Evolutionary conservation across 2,797 vertebrate genomes (phyloP), one percentile per base, ranked within the genome.

Genomic region (Perodicticus potto): DNA sequence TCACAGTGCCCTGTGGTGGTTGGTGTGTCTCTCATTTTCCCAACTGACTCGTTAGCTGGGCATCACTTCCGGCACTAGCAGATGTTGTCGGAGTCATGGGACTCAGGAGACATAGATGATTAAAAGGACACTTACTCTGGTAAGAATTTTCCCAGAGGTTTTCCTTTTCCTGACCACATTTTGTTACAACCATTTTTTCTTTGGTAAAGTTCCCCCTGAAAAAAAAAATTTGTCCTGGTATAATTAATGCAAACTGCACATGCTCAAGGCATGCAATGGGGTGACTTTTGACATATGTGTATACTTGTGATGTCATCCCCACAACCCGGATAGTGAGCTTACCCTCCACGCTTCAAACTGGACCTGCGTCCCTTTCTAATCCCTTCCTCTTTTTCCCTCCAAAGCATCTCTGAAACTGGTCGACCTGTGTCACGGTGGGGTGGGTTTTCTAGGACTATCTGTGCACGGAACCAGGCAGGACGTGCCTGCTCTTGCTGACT

Each of bases 1-100:
- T 67, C 87, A 22, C 1, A 1, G 78, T 0, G 1, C n/a, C 27
- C 19, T 55, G 45, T 85, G 82, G 20, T 0, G 1, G 43, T 19
- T 19, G 8, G 5, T 34, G 23, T 67, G 81, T 84, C 43, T 65
- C 19, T 77, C 20, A 34, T 53, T 23, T 37, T 37, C 59, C 73
- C 73, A 29, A 13, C 45, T 74, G 61, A 77, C 27, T 34, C 32
- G 14, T 37, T 37, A 77, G 57, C 17, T 22, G 37, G 53, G 73
- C 25, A 5, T 37, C 59, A 14, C 32, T 20, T 49, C 19, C 17
- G 29, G 86, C 72, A 25, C 32, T 40, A 34, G 43, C 72, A 76
- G 3, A 3, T 40, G 34, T 12, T 32, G 17, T 49, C 63, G 22
- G 20, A 10, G n/a, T 77, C 7, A 7, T 13, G 16, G n/a, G 59